Evolutionary conservation across 2,797 vertebrate species (phyloP).

Genomic region (Helarctos malayanus): DNA sequence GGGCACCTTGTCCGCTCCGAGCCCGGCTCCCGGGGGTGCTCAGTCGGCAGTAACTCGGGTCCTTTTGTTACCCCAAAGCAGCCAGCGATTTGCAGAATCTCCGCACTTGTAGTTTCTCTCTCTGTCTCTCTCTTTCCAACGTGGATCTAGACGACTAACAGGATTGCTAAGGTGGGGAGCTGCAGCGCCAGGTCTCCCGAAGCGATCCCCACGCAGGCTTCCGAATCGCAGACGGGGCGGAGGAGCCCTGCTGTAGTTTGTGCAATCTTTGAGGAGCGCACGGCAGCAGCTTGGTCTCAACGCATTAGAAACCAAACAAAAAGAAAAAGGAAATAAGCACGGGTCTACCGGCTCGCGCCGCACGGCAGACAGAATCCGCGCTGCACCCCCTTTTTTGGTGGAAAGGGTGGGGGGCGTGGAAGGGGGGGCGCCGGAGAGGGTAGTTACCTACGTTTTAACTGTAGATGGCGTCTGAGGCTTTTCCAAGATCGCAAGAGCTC

Average conservation of each 20-base stretch:
- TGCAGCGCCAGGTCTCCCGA: slow-evolving; percentile 57
- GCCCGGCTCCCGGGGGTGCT: slow-evolving; percentile 57
- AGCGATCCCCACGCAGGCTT: slow-evolving; percentile 56
- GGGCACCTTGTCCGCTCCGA: slow-evolving; percentile 58
- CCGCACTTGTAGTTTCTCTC: slow-evolving; percentile 51
- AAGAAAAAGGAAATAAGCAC: slow-evolving; percentile 59
- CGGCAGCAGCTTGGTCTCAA: slow-evolving; percentile 47
- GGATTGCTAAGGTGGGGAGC: slow-evolving; percentile 27
- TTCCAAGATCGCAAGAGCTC: slow-evolving; percentile 81
- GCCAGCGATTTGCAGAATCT: slow-evolving; percentile 51
- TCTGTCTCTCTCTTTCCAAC: not conserved
- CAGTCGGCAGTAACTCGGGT: slow-evolving; percentile 48
- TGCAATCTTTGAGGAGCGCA: slow-evolving; percentile 69
- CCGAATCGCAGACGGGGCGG: slow-evolving; percentile 59
- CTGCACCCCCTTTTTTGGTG: slow-evolving; percentile 84
- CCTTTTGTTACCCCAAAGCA: slow-evolving; percentile 80
- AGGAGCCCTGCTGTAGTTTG: slow-evolving; percentile 50
- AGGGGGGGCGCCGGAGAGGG: slow-evolving; percentile 64
- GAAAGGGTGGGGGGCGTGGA: slow-evolving; percentile 81
- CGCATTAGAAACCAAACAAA: slow-evolving; percentile 68
- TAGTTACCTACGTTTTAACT: slow-evolving; percentile 87
- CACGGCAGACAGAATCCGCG: slow-evolving; percentile 75
- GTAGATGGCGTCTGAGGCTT: slow-evolving; percentile 90
- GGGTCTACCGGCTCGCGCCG: slow-evolving; percentile 75
- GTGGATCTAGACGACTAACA: not conserved